These are phyloP conservation scores for Myanophis thanlyinensis DNA, from an alignment of 2,113 vertebrate species.

Conservation along the genomic window DNA sequence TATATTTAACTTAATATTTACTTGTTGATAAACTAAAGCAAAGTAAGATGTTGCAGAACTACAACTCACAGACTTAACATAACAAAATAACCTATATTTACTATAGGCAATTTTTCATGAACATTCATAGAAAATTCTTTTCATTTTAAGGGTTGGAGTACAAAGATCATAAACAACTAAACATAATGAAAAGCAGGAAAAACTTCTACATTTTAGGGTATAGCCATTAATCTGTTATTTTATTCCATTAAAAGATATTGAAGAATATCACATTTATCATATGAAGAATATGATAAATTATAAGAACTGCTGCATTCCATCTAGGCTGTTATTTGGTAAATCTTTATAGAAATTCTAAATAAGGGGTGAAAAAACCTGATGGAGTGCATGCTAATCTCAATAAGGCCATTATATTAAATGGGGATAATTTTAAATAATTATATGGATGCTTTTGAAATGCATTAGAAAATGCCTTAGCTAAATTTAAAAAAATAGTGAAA, in stretches of 20 bases:
- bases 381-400: not conserved
- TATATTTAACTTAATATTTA: not conserved
- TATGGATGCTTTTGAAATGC: slow-evolving; percentile 1
- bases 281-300: slow-evolving; percentile 20
- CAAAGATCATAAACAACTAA: not conserved
- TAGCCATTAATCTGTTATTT: not conserved
- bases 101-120: not conserved
- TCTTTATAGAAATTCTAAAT: slow-evolving; percentile 29
- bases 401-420: not conserved
- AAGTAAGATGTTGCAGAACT: not conserved
- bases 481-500: slow-evolving; percentile 32
- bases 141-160: not conserved
- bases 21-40: not conserved
- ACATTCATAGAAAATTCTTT: not conserved
- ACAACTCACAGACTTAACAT: rapidly evolving
- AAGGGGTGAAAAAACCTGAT: not conserved
- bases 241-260: not conserved
- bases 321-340: slow-evolving; percentile 25
- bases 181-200: not conserved
- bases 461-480: not conserved
- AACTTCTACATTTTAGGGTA: not conserved
- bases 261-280: not conserved
- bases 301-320: slow-evolving; percentile 21
- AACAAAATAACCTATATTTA: not conserved
- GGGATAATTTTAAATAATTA: not conserved